Evolutionary conservation across 1,140 invertebrate species (phyloP).

Genomic region (Armadillidium nasatum): DNA sequence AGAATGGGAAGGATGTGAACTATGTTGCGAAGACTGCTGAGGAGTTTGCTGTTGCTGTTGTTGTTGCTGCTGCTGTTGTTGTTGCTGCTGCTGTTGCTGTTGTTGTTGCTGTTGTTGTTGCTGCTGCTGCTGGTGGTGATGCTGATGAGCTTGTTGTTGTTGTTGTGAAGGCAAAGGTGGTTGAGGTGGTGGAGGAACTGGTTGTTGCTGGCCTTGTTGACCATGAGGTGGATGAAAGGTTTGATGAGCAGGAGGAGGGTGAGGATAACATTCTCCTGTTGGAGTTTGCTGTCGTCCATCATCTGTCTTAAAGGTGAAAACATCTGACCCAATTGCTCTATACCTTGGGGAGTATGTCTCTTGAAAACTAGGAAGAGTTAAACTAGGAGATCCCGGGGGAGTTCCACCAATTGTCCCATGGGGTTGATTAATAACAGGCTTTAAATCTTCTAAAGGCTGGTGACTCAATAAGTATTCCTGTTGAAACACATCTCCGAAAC

Average conservation of each 20-base stretch:
- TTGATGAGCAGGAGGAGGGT: conserved; percentile 46
- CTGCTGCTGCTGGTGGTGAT: conserved; percentile 21
- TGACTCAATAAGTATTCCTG: conserved; percentile 36
- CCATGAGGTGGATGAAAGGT: conserved; percentile 48
- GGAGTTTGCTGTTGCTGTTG: conserved; percentile 23
- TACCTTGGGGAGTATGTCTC: conserved; percentile 65
- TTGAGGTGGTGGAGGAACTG: conserved; percentile 32
- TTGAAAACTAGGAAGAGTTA: conserved; percentile 71
- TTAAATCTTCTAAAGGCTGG: conserved; percentile 37
- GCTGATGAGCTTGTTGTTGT: too few species aligned
- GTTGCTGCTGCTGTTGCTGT: conserved; percentile 21
- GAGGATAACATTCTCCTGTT: conserved; percentile 46
- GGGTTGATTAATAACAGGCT: conserved; percentile 39
- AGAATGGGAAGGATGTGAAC: background rate
- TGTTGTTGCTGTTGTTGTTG: conserved; percentile 23
- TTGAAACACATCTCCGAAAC: conserved; percentile 42
- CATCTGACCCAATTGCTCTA: conserved; percentile 54
- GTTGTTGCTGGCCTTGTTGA: conserved; percentile 55
- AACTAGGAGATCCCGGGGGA: conserved; percentile 26
- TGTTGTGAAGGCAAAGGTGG: conserved; percentile 7
- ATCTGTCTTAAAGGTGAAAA: conserved; percentile 46
- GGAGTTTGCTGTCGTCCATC: conserved; percentile 33
- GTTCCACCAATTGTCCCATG: conserved; percentile 27
- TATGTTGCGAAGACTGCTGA: conserved; percentile 14
- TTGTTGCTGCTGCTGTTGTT: conserved; percentile 25